These are phyloP conservation scores for Calameuta filiformis DNA, from an alignment of 2,888 invertebrate genomes.

Conservation along the genomic window DNA sequence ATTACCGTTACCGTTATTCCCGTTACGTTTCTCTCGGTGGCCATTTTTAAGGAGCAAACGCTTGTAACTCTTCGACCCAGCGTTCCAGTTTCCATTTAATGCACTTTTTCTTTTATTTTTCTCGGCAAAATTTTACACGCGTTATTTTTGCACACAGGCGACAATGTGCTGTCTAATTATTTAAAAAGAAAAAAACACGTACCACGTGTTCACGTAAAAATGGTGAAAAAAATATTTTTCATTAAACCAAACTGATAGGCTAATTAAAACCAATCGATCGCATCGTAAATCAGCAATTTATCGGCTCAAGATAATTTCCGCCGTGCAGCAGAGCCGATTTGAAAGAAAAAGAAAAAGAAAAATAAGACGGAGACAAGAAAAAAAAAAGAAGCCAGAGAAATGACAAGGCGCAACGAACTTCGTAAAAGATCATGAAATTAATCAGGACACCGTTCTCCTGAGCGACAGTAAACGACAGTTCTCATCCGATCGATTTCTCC, in stretches of 20 bases:
- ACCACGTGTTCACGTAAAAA: background rate
- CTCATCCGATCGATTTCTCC: conserved; percentile 37
- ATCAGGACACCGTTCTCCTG: background rate
- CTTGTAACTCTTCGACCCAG: background rate
- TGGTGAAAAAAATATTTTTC: background rate
- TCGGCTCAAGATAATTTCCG: background rate
- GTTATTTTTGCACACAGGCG: background rate
- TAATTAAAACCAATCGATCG: background rate
- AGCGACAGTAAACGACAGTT: background rate
- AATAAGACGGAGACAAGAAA: background rate
- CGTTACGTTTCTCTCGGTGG: conserved; percentile 19
- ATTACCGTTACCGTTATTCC: conserved; percentile 34
- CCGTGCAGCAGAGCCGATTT: background rate
- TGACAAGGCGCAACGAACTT: background rate
- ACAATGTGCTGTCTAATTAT: background rate
- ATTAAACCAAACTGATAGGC: background rate
- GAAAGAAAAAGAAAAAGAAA: background rate
- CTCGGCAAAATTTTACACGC: background rate
- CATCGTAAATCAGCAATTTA: background rate
- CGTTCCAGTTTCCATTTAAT: background rate
- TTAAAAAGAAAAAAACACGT: background rate
- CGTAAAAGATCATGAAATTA: background rate
- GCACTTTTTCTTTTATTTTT: background rate
- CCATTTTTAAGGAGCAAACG: background rate
- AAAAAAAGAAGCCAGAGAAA: background rate